Conservation (phyloP, 2,797 vertebrate genomes). For the Syngnathus acus region DNA sequence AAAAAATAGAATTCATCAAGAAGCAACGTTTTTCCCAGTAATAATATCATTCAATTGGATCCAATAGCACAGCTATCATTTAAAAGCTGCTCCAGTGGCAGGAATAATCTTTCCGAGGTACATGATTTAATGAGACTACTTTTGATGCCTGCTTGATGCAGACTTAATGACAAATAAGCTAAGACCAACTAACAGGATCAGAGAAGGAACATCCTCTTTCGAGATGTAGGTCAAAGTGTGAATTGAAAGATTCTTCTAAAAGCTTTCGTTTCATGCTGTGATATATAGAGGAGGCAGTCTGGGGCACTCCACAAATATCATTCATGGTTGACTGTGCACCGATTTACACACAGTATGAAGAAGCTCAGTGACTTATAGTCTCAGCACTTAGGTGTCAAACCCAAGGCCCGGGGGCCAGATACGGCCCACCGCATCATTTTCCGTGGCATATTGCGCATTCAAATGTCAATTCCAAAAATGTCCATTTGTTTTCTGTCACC, state of each 20-base stretch:
- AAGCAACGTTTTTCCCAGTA: background rate
- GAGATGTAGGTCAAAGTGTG: background rate
- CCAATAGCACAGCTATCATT: background rate
- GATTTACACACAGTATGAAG: no score
- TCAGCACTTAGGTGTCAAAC: no score
- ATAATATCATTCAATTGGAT: background rate
- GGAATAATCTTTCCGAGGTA: background rate
- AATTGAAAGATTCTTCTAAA: background rate
- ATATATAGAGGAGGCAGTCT: background rate
- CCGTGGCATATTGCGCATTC: no score
- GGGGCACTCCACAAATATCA: no score
- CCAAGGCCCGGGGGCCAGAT: no score
- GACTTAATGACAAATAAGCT: background rate
- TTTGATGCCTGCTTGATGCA: background rate
- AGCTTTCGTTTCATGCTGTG: background rate
- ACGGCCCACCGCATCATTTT: no score
- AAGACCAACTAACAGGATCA: background rate
- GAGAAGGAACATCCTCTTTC: background rate
- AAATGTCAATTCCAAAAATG: no score
- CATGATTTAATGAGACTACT: background rate
- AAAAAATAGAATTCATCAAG: background rate
- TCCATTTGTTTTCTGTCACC: constrained; percentile 14
- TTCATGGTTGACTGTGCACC: no score
- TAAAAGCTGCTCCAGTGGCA: background rate
- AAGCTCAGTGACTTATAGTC: no score